phyloP scores from a whole-genome alignment of 2,888 invertebrate species.

The Oeneis ivallda region DNA sequence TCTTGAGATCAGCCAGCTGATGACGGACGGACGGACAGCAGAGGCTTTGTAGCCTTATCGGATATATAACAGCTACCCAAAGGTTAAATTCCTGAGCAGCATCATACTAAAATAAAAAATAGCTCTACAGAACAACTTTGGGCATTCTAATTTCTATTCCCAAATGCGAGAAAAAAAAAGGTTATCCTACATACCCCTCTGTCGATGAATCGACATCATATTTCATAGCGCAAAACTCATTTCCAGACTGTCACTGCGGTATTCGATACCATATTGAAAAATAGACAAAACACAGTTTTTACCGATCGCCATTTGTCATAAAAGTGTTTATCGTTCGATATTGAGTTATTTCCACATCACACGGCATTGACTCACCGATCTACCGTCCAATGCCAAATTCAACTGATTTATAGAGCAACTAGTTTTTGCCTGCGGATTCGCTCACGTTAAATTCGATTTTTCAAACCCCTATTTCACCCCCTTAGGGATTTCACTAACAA shows the following conservation, averaged over 20 bases:
- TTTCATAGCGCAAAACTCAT: constrained; percentile 58
- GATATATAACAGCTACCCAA: too few species aligned
- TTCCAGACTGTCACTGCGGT: constrained; percentile 54
- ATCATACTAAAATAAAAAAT: background rate
- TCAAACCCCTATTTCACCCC: too few species aligned
- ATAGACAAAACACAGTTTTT: constrained; percentile 18
- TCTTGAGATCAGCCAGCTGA: too few species aligned
- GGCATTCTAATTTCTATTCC: background rate
- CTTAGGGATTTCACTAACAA: too few species aligned
- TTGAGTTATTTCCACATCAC: constrained; percentile 16
- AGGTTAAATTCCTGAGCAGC: background rate
- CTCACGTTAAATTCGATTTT: too few species aligned
- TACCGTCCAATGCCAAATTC: background rate
- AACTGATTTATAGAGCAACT: constrained; percentile 5
- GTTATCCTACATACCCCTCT: background rate
- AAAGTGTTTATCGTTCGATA: constrained; percentile 11
- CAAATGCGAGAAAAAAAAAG: background rate
- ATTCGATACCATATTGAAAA: constrained; percentile 13
- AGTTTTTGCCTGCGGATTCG: too few species aligned
- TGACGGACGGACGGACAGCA: too few species aligned
- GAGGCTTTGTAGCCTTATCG: too few species aligned
- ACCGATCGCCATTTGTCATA: constrained; percentile 21
- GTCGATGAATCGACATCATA: constrained; percentile 40
- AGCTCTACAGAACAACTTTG: background rate
- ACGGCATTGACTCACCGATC: constrained; percentile 3